Percentiles rank a stretch among this genome's conserved stretches.
These are phyloP conservation scores for Apodemus sylvaticus DNA, from an alignment of 2,113 vertebrate genomes.

Conservation along the genomic window DNA sequence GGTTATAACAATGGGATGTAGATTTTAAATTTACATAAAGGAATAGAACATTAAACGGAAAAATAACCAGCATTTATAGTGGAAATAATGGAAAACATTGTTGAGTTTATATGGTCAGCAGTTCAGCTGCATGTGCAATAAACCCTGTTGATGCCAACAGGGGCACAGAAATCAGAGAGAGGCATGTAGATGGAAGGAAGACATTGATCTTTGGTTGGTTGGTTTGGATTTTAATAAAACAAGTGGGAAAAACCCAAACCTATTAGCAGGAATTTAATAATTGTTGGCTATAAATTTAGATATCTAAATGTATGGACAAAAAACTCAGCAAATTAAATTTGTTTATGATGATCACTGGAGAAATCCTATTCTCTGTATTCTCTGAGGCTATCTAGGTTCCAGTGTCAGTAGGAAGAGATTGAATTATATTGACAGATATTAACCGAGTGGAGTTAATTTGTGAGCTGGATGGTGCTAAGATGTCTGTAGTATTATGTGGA, in stretches of 20 bases:
- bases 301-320: background rate
- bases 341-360: background rate
- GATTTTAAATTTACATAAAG: background rate
- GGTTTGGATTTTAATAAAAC: background rate
- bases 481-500: too few relatives aligned
- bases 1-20: background rate
- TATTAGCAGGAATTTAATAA: background rate
- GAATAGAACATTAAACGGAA: background rate
- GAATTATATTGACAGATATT: background rate
- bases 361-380: background rate
- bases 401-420: background rate
- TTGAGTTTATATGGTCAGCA: background rate
- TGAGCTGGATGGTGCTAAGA: too few relatives aligned
- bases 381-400: background rate
- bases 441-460: background rate
- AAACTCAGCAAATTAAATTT: background rate
- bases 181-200: background rate
- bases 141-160: background rate
- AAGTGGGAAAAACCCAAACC: background rate
- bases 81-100: background rate
- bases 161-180: too few relatives aligned
- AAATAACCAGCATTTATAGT: background rate
- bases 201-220: background rate
- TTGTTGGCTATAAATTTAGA: accelerated
- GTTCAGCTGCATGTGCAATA: background rate